Base-by-base conservation (phyloP, 2,113 vertebrate genomes). In the Ophthalmolycus amberensis region DNA sequence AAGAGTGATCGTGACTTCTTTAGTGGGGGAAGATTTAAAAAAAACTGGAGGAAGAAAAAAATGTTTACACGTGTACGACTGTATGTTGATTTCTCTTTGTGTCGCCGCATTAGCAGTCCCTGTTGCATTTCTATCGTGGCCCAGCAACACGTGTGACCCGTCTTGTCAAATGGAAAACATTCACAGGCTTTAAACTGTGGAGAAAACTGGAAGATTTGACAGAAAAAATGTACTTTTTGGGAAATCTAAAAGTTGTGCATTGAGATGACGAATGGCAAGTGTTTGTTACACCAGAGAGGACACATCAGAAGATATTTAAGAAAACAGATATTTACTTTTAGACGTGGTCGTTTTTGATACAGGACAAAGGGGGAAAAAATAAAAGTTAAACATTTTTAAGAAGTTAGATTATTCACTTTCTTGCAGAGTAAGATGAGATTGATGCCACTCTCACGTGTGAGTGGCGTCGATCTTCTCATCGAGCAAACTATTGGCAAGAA, bases 41-140 rank as follows among this genome's bases (percentile, higher is more conserved):
- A 68, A 77, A 86, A 87, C 88, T 86, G 85, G 85, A 88, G 68
- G 65, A 75, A 78, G n/a, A 82, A 68, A 81, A 63, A 80, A 80
- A 84, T 88, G 92, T 92, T 94, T 93, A 94, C 93, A 91, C 74
- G 75, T 70, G 80, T 85, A 83, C 81, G 79, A 72, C 75, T 86
- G 73, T 90, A 66, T 74, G 75, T 85, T 37, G 60, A 60, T 84
- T 83, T 75, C 59, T 75, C 73, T 80, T 44, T 4, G 16, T 60
- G 68, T 85, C 77, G 71, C 84, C 65, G 68, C 66, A 8, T 76
- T 64, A 54, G 29, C 27, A 60, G 22, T 78, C 72, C 71, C n/a
- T 29, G 27, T 76, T 32, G 52, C 29, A 14, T 71, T 71, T 72
- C 6, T 58, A 27, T 60, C 80, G 34, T 25, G 52, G 54, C 59